Percentiles rank a stretch among this genome's conserved stretches.
Evolutionary conservation across 2,888 invertebrate genomes (phyloP).

Genomic region (Brenthis hecate): DNA sequence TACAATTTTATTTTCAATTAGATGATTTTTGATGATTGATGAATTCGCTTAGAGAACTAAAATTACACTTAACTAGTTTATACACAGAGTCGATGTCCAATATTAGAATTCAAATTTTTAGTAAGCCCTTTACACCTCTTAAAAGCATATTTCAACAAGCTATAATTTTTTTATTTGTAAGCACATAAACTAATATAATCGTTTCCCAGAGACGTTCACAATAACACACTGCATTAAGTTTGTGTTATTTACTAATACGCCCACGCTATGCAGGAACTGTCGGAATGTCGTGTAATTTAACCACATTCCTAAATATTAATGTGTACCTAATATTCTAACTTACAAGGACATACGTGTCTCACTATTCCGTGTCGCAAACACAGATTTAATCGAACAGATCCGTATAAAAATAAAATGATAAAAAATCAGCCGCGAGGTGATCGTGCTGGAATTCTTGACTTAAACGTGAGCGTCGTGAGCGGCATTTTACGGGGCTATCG

Average conservation of each 20-base stretch:
- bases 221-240: constrained; percentile 47
- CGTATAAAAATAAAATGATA: constrained; percentile 42
- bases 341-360: constrained; percentile 60
- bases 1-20: background rate
- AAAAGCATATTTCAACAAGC: background rate
- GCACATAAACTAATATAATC: background rate
- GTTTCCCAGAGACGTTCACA: constrained; percentile 63
- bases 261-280: constrained; percentile 57
- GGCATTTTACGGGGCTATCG: constrained; percentile 79
- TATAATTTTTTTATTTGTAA: constrained; percentile 44
- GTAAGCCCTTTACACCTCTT: background rate
- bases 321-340: constrained; percentile 57
- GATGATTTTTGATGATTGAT: too few relatives aligned
- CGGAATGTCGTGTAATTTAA: constrained; percentile 74
- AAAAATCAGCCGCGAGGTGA: constrained; percentile 54
- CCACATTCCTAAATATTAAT: constrained; percentile 75
- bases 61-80: too few relatives aligned
- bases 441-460: constrained; percentile 69
- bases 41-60: too few relatives aligned
- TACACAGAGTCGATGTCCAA: too few relatives aligned
- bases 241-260: constrained; percentile 73
- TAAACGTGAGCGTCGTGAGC: constrained; percentile 71
- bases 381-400: constrained; percentile 32
- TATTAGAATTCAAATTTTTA: too few relatives aligned
- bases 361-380: constrained; percentile 33